phyloP scores from a whole-genome alignment of 2,113 vertebrate species.

The Lepus americanus region DNA sequence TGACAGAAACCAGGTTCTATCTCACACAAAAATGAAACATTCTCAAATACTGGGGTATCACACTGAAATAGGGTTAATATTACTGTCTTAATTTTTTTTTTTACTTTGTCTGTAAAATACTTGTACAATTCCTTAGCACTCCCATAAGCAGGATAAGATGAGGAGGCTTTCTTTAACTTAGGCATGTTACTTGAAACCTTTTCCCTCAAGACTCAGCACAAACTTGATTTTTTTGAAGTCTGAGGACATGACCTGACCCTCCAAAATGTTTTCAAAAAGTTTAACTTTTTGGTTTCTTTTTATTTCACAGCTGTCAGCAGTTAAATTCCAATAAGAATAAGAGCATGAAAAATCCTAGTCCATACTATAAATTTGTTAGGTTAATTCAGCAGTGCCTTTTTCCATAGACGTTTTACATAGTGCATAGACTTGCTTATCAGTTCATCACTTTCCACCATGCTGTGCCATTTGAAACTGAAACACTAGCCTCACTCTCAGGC shows the following conservation, averaged over 20 bases:
- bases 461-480: background rate
- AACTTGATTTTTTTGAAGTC: slow-evolving; percentile 45
- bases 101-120: slow-evolving; percentile 35
- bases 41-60: background rate
- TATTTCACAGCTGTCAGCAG: background rate
- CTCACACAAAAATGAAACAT: background rate
- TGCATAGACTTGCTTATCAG: background rate
- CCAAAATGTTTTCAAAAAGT: slow-evolving; percentile 30
- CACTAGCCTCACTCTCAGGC: background rate
- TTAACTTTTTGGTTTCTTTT: background rate
- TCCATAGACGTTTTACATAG: too few species aligned
- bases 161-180: slow-evolving; percentile 1
- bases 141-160: background rate
- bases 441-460: background rate
- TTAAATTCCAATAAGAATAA: slow-evolving; percentile 6
- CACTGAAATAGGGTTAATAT: background rate
- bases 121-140: background rate
- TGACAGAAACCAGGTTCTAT: background rate
- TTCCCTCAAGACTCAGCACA: background rate
- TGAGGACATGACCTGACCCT: background rate
- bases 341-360: background rate
- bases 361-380: background rate
- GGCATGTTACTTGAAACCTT: background rate
- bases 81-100: slow-evolving; percentile 25
- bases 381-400: background rate